Conservation (phyloP, 2,797 vertebrate genomes). For the Sebastes itinus region DNA sequence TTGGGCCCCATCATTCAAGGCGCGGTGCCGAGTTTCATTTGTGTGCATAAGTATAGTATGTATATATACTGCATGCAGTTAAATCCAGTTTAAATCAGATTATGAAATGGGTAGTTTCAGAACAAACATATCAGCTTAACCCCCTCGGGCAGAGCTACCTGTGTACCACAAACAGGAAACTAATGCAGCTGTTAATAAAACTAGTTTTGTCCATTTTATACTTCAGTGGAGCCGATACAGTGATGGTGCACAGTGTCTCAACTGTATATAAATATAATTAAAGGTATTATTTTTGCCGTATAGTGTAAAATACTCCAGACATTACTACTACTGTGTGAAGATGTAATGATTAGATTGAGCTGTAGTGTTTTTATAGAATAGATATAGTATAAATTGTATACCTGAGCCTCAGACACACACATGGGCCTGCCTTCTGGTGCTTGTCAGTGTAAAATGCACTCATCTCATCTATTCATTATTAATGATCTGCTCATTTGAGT, state of each 20-base stretch:
- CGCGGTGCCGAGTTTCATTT: not conserved
- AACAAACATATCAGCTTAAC: not conserved
- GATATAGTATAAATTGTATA: not conserved
- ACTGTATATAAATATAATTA: not conserved
- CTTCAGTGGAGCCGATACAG: not conserved
- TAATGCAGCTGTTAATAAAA: not conserved
- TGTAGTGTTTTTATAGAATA: not conserved
- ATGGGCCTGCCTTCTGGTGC: not conserved
- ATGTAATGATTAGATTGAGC: not conserved
- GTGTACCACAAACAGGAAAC: not conserved
- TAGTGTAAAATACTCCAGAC: not conserved
- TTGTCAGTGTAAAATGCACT: slow-evolving; percentile 32
- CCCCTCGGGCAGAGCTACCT: not conserved
- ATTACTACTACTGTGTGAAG: not conserved
- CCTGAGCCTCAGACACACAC: not conserved
- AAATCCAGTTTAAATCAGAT: not conserved
- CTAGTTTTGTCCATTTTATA: not conserved
- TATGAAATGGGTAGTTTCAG: not conserved
- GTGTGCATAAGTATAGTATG: not conserved
- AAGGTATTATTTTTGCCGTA: not conserved
- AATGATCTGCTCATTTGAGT: slow-evolving; percentile 45
- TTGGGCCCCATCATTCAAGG: not conserved
- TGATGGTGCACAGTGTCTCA: not conserved
- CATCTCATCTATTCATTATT: slow-evolving; percentile 47
- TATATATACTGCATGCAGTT: not conserved